These are phyloP conservation scores for Bursaphelenchus okinawaensis DNA, from an alignment of 2,888 invertebrate species.

Conservation along the genomic window DNA sequence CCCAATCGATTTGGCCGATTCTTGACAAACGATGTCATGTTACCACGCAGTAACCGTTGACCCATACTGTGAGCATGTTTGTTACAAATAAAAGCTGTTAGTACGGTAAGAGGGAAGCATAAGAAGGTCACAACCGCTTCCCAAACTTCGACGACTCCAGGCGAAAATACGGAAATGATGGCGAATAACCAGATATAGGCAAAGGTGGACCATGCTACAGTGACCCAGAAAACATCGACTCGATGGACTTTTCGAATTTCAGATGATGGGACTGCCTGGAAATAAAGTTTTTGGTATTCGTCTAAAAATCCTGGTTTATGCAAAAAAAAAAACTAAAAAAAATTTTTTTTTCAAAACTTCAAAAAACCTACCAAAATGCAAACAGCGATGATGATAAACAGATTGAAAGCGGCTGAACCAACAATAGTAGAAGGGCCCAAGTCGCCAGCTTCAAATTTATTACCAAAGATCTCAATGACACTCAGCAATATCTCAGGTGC, in stretches of 20 bases:
- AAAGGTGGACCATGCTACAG: constrained; percentile 66
- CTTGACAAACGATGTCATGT: constrained; percentile 19
- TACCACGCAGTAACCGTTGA: constrained; percentile 29
- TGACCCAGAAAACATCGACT: constrained; percentile 89
- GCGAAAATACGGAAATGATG: constrained; percentile 74
- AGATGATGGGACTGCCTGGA: constrained; percentile 38
- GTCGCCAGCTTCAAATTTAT: constrained; percentile 79
- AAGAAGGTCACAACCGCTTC: constrained; percentile 75
- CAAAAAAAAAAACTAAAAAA: no score
- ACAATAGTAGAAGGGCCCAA: constrained; percentile 72
- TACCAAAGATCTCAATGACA: constrained; percentile 93
- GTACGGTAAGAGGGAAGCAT: constrained; percentile 90
- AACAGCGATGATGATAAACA: constrained; percentile 92
- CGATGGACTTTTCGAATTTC: constrained; percentile 43
- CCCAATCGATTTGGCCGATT: constrained; percentile 17
- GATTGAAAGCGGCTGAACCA: constrained; percentile 94
- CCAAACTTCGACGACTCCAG: constrained; percentile 54
- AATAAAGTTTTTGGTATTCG: no score
- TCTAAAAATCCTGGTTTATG: constrained; percentile 72
- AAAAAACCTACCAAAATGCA: constrained; percentile 66
- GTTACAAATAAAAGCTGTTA: constrained; percentile 92
- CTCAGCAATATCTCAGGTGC: constrained; percentile 94
- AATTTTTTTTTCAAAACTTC: no score
- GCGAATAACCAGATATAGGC: constrained; percentile 90
- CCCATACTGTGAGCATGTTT: constrained; percentile 58